Base-by-base conservation (phyloP, 1,140 invertebrate genomes). In the Probaryconus sp. region DNA sequence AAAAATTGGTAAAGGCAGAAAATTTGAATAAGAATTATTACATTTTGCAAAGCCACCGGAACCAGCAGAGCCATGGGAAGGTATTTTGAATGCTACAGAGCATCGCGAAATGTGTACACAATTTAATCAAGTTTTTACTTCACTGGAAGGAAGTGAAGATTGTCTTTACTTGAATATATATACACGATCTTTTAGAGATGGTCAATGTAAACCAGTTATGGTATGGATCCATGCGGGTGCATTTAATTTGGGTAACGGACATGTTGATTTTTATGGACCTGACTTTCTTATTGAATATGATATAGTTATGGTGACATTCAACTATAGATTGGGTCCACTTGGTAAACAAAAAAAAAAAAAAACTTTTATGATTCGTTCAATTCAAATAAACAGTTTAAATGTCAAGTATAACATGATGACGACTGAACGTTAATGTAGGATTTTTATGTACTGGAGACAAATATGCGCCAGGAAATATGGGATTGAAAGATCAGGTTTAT, bases 111-210 rank as follows among this genome's bases (percentile, higher is more conserved):
- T 78, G 1, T 90, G 89, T 65, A 77, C 87, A 1, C 88, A 80
- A 17, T 83, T 63, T 75, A 83, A 87, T 35, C 81, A 83, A 30
- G 14, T 85, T 0, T 58, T 70, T 26, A 56, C 82, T 37, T 67
- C 40, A 10, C 2, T 82, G 0, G 26, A 90, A 63, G 90, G 90
- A 10, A 84, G 88, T 10, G 93, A 94, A 77, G 91, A 95, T 76
- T 94, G 93, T 78, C 85, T 95, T 0, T 90, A 91, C 50, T 78
- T 95, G 1, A 93, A 93, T 50, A 89, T 95, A 2, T 93, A 92
- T 73, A 89, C 89, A 1, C 92, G 92, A 2, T 68, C 84, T 28
- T 26, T 85, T 31, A 68, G 77, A 5, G 78, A 68, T 45, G 81
- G 81, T 9, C 83, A 75, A 21, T 74, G 60, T 70, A 81, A 67